These are phyloP conservation scores for Parasteatoda lunata DNA, from an alignment of 2,888 invertebrate species.

Conservation along the genomic window DNA sequence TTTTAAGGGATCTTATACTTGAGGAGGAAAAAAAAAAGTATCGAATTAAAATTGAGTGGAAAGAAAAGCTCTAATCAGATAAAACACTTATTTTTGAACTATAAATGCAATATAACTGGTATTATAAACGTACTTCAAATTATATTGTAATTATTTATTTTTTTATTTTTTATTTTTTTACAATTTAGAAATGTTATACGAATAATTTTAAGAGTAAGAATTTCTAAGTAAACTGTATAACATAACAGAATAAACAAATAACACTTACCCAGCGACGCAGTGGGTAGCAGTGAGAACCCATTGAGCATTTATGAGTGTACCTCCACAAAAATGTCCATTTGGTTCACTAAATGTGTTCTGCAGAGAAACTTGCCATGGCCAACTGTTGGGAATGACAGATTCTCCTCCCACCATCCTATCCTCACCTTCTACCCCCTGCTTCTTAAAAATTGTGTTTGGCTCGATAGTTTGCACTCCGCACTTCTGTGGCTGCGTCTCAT, in stretches of 20 bases:
- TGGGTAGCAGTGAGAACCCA: conserved; percentile 53
- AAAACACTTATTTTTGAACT: no score
- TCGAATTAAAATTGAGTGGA: no score
- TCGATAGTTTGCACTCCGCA: conserved; percentile 40
- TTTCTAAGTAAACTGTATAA: background rate
- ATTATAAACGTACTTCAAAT: no score
- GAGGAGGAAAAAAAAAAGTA: no score
- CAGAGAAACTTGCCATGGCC: conserved; percentile 64
- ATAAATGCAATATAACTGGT: no score
- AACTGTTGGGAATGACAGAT: conserved; percentile 39
- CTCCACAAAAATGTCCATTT: conserved; percentile 62
- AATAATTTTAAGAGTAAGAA: no score
- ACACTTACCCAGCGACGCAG: conserved; percentile 36
- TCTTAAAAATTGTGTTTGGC: conserved; percentile 16
- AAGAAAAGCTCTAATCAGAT: no score
- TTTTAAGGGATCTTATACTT: no score
- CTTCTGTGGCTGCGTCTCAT: conserved; percentile 1
- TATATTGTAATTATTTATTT: no score
- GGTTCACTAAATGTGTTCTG: conserved; percentile 41
- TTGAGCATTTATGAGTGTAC: conserved; percentile 55
- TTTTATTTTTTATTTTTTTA: no score
- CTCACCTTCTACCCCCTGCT: background rate
- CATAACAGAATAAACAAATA: background rate
- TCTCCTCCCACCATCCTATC: conserved; percentile 57
- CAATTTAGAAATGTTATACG: no score